Evolutionary conservation across 2,888 invertebrate genomes (phyloP), one percentile per base, ranked within the genome.

Genomic region (Chrysina gloriosa): DNA sequence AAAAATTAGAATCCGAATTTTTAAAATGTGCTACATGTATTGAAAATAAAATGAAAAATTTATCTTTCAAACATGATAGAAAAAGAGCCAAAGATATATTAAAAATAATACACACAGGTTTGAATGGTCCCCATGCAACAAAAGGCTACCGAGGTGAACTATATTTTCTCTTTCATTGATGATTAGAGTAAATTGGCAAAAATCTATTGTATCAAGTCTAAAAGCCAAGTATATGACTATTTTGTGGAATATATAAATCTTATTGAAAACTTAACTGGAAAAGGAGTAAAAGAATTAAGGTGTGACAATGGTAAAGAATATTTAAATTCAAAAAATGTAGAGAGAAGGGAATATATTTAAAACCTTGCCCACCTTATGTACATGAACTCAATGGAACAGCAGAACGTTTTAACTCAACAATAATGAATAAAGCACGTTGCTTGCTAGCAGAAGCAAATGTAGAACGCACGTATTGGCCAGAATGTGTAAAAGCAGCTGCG

Each of bases 41-140:
- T 5, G 58, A 73, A 71, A 75, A 70, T 70, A 73, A 75, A 73
- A 76, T 75, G 75, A 64, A 70, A 58, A 76, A 75, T 61, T 36
- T 75, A 70, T 61, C 68, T 11, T 76, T 74, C 68, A 25, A 73
- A 39, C 75, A 76, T 68, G 71, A 72, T 63, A 65, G 74, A 61
- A 66, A 42, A 5, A 70, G 52, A 65, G 70, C 72, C 25, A 69
- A 68, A 31, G 71, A 75, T 5, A 58, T 75, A 9, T 63, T 74
- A 52, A 65, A 72, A 69, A 70, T 72, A 14, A 48, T 76, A n/a
- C 74, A 74, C 70, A 71, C 72, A 31, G 75, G 75, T 68, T 69
- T 72, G n/a, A 70, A 75, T 71, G 73, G 74, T 1, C 73, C 71
- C 7, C 65, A 54, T 39, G 7, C 69, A 27, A 73, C 11, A 25